Percentiles rank a stretch among this genome's conserved stretches.
Evolutionary conservation across 2,888 invertebrate species (phyloP).

Genomic region (Nephrotoma flavescens): DNA sequence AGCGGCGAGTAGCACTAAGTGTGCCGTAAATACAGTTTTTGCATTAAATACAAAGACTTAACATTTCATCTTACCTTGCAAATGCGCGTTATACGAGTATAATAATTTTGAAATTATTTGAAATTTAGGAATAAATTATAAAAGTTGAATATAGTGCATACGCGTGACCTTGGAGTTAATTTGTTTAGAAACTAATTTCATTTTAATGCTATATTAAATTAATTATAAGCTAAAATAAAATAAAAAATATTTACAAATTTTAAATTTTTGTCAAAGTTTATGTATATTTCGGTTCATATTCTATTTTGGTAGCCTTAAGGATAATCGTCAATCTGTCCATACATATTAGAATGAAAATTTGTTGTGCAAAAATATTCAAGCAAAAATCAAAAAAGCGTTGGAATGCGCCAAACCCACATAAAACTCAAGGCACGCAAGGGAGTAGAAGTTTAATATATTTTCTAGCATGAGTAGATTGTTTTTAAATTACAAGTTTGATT

Average conservation of each 20-base stretch:
- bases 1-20: neutral
- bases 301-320: neutral
- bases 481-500: too few relatives aligned
- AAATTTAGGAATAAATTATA: neutral
- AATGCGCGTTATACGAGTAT: neutral
- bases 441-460: neutral
- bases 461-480: neutral
- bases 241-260: neutral
- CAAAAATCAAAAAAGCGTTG: neutral
- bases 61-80: neutral
- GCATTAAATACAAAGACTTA: neutral
- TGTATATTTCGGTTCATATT: neutral
- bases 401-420: neutral
- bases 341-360: neutral
- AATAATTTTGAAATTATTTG: neutral
- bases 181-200: neutral
- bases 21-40: neutral
- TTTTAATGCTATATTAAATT: neutral
- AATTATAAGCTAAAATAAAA: neutral
- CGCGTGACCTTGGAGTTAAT: neutral
- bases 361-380: neutral
- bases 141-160: neutral
- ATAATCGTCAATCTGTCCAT: neutral
- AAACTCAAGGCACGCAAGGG: neutral
- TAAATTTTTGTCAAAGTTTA: neutral